phyloP scores from a whole-genome alignment of 1,140 invertebrate species.

The Microplitis mediator region DNA sequence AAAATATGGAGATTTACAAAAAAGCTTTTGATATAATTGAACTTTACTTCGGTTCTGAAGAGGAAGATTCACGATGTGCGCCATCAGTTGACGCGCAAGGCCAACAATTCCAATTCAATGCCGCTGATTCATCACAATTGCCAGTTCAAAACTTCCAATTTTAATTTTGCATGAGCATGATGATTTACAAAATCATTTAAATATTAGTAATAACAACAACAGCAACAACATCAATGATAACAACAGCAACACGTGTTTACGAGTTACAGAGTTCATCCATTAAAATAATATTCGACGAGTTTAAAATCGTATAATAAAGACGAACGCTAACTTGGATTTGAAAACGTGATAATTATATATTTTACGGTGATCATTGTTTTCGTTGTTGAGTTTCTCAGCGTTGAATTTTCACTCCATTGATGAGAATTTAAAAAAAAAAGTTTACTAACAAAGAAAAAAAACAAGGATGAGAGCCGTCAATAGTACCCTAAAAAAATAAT shows the following conservation, averaged over 20 bases:
- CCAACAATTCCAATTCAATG: constrained; percentile 78
- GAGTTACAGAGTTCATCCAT: background rate
- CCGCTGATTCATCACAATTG: constrained; percentile 70
- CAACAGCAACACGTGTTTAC: background rate
- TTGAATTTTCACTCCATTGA: background rate
- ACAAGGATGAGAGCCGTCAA: background rate
- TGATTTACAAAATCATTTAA: constrained; percentile 7
- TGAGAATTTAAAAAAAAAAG: background rate
- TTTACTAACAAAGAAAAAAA: background rate
- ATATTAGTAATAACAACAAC: background rate
- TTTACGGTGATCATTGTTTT: background rate
- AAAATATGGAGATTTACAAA: constrained; percentile 95
- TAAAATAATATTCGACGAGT: background rate
- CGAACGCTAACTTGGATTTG: background rate
- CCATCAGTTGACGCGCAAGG: constrained; percentile 78
- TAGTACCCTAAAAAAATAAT: background rate
- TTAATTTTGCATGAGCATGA: constrained; percentile 58
- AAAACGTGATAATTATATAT: background rate
- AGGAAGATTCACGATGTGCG: constrained; percentile 84
- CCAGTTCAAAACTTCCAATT: constrained; percentile 82
- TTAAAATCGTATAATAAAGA: background rate
- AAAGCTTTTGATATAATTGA: constrained; percentile 97
- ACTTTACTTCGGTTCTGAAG: constrained; percentile 90
- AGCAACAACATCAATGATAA: no score
- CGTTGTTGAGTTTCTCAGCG: background rate